These are phyloP conservation scores for Synergus umbraculus DNA, from an alignment of 2,888 invertebrate genomes.

Conservation along the genomic window DNA sequence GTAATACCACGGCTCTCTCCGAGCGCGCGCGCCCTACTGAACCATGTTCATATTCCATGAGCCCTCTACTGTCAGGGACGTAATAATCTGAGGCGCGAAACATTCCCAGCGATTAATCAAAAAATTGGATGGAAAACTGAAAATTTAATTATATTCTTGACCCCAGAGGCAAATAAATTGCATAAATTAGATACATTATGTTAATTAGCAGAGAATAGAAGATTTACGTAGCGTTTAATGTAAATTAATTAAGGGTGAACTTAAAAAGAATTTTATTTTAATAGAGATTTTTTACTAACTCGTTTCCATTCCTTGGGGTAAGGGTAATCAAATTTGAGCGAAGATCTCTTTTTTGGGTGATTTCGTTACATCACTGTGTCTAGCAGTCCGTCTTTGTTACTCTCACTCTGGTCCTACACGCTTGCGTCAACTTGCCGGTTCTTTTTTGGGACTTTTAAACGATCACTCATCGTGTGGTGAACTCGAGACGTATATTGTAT, in stretches of 20 bases:
- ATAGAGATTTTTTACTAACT: too few relatives aligned
- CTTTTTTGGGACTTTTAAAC: conserved; percentile 14
- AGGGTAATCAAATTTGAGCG: not conserved
- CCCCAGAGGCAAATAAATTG: too few relatives aligned
- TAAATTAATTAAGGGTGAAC: too few relatives aligned
- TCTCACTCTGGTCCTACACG: conserved; percentile 52
- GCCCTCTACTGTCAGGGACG: too few relatives aligned
- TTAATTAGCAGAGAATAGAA: too few relatives aligned
- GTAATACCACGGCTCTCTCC: conserved; percentile 37
- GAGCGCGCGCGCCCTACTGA: conserved; percentile 42
- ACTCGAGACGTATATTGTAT: conserved; percentile 20
- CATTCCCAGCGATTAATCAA: too few relatives aligned
- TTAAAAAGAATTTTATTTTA: too few relatives aligned
- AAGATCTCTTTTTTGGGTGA: conserved; percentile 1
- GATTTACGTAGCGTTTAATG: too few relatives aligned
- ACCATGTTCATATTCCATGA: conserved; percentile 38
- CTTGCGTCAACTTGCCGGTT: conserved; percentile 46
- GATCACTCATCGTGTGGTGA: conserved; percentile 39
- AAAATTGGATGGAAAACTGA: too few relatives aligned
- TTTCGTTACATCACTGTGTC: conserved; percentile 53
- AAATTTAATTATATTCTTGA: too few relatives aligned
- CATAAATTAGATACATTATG: too few relatives aligned
- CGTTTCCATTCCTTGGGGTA: not conserved
- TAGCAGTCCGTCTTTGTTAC: conserved; percentile 53
- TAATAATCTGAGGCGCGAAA: too few relatives aligned